These are phyloP conservation scores for Basileuterus tristriatus DNA, from an alignment of 2,797 vertebrate genomes.

Conservation along the genomic window DNA sequence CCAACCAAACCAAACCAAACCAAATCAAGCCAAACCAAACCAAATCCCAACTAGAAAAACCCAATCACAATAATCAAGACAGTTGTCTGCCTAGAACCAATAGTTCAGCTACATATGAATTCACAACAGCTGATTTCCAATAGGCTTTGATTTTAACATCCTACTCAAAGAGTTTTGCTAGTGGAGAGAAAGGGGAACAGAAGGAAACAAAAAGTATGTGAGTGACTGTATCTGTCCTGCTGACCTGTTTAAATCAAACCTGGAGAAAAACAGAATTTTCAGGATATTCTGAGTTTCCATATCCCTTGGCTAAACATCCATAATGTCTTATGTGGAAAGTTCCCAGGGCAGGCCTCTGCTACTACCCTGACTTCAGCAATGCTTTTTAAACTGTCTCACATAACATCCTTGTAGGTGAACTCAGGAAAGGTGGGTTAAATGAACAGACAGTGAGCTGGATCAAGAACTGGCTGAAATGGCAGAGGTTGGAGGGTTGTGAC, in stretches of 20 bases:
- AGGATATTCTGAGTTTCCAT: neutral
- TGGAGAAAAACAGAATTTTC: neutral
- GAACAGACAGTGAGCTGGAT: neutral
- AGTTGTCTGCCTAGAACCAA: neutral
- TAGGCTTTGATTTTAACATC: neutral
- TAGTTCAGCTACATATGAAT: neutral
- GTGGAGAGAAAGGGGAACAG: neutral
- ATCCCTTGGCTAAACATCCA: neutral
- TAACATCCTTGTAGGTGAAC: accelerated
- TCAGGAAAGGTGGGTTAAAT: neutral
- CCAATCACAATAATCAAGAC: neutral
- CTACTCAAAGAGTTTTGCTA: neutral
- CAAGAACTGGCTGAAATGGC: neutral
- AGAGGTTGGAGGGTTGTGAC: neutral
- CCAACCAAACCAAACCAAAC: neutral
- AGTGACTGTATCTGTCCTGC: neutral
- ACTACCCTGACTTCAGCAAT: neutral
- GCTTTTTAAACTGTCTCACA: neutral
- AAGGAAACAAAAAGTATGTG: neutral
- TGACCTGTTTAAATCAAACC: neutral
- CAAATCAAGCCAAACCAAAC: neutral
- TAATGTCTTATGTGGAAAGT: neutral
- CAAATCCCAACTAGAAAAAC: neutral
- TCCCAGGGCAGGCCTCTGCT: neutral
- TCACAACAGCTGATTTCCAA: neutral